A percentile compares a stretch with the other conserved stretches of the same genome.
phyloP scores from a whole-genome alignment of 2,113 vertebrate genomes.

The Pseudopodoces humilis region DNA sequence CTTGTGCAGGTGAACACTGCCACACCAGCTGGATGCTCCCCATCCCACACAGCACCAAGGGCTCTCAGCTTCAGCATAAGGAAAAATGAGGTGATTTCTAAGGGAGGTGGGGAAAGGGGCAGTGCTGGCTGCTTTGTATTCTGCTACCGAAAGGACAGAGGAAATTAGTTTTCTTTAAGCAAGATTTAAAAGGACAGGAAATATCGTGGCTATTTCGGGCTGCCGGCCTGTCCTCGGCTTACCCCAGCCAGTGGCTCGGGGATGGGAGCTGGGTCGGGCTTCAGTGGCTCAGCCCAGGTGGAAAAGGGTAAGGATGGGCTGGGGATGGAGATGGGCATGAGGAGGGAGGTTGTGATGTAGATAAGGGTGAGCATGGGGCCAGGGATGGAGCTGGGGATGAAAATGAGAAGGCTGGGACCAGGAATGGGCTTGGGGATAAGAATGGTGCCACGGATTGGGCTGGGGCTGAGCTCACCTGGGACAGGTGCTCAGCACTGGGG shows the following conservation, averaged over 20 bases:
- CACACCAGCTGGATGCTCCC: not conserved
- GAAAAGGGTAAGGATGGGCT: not conserved
- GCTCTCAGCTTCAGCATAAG: not conserved
- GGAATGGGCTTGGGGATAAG: not conserved
- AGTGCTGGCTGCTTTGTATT: not conserved
- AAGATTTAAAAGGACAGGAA: slow-evolving; percentile 48
- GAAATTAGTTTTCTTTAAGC: slow-evolving; percentile 49
- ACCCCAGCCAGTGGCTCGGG: not conserved
- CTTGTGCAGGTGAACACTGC: not conserved
- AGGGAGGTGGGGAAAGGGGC: not conserved
- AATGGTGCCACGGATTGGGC: not conserved
- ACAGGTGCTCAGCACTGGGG: not conserved
- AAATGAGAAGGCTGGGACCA: not conserved
- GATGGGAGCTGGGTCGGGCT: rapidly evolving
- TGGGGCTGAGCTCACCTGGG: not conserved
- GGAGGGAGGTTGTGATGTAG: too few species aligned
- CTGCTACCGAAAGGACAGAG: not conserved
- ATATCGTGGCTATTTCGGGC: not conserved
- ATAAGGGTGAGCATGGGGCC: not conserved
- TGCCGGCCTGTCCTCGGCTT: not conserved
- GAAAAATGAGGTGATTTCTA: not conserved
- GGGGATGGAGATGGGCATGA: not conserved
- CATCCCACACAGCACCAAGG: not conserved
- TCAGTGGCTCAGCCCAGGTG: not conserved
- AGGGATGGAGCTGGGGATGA: not conserved